phyloP scores from a whole-genome alignment of 2,797 vertebrate genomes.

The Meda fulgida region DNA sequence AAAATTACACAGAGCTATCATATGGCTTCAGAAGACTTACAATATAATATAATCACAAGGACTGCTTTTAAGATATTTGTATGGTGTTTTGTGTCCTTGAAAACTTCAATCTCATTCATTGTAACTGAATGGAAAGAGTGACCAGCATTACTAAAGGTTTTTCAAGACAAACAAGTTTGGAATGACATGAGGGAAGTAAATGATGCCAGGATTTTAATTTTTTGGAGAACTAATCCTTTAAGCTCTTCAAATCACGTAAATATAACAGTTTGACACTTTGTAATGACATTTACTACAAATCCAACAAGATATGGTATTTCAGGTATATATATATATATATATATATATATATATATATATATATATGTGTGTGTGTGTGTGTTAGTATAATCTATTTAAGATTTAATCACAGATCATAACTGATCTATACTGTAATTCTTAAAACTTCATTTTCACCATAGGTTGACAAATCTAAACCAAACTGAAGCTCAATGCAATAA shows the following conservation, averaged over 20 bases:
- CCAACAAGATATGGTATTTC: not conserved
- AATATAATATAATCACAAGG: not conserved
- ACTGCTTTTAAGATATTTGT: not conserved
- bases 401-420: not conserved
- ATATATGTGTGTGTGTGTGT: too few relatives aligned
- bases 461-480: not conserved
- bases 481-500: constrained; percentile 28
- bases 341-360: too few relatives aligned
- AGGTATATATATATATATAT: too few relatives aligned
- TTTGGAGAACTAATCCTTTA: not conserved
- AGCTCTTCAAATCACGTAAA: not conserved
- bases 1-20: not conserved
- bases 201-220: not conserved
- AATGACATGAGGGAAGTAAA: not conserved
- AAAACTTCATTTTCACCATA: constrained; percentile 2
- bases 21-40: not conserved
- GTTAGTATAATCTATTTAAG: not conserved
- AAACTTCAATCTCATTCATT: not conserved
- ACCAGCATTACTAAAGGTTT: not conserved
- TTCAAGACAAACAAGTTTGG: not conserved
- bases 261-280: not conserved
- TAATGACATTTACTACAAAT: not conserved
- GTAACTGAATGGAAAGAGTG: not conserved
- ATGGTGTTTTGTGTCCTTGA: not conserved
- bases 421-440: not conserved